Evolutionary conservation across 2,113 vertebrate genomes (phyloP), one percentile per base, ranked within the genome.

Genomic region (Phalacrocorax brasilianus): DNA sequence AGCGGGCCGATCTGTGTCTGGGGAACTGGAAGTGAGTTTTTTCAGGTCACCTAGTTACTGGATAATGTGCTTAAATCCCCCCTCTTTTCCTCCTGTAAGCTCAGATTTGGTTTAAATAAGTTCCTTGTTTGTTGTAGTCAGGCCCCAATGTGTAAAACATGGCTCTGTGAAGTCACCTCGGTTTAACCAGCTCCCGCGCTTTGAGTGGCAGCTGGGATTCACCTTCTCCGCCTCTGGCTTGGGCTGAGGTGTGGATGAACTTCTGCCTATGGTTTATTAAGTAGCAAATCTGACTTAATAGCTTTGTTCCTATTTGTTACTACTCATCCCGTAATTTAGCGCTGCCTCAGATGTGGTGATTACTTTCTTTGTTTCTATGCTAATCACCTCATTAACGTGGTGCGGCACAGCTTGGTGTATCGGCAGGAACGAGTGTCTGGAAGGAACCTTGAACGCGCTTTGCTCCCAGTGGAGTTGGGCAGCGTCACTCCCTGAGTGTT

Each of bases 1-100:
- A 15, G 3, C 0, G 0, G 27, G 12, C 66, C 1, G 0, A 0
- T 5, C 40, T 24, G 61, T 0, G 3, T 20, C 20, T 42, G 74
- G 40, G 72, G n/a, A 52, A 5, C 1, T 6, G 61, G 53, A 32
- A 47, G 11, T 6, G 70, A 82, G 53, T 21, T 66, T 80, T 91
- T n/a, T 22, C 47, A 22, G 83, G 38, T 81, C 77, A 71, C 33
- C 44, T 38, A 2, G 6, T 85, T 92, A 21, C 26, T 28, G 62
- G n/a, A 16, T 38, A 8, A 12, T 1, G 15, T 3, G 16, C 38
- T 82, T 74, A 53, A 63, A 79, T 6, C 5, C 18, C 12, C 12
- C 8, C 40, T 47, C 49, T 24, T 47, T 27, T 44, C 38, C 32
- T 59, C 0, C 0, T 7, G 2, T 44, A 8, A 38, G 22, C 17